A percentile compares a stretch with the other conserved stretches of the same genome.
Conservation (phyloP, 1,140 invertebrate species). For the Drosophila nikananu region DNA sequence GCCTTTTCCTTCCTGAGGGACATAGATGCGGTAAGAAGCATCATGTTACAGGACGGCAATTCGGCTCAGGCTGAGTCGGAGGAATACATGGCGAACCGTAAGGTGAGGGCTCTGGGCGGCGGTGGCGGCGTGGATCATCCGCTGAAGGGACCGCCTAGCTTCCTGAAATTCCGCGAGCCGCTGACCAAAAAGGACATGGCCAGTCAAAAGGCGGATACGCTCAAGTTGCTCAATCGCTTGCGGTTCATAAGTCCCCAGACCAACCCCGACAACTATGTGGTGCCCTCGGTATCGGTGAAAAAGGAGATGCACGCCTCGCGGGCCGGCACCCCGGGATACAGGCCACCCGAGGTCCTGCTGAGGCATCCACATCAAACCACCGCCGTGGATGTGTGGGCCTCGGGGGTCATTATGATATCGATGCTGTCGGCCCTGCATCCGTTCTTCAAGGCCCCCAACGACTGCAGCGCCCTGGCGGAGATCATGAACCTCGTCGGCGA, state of each 20-base stretch:
- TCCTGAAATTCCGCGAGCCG: slow-evolving; percentile 29
- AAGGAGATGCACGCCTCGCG: slow-evolving; percentile 89
- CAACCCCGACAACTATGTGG: slow-evolving; percentile 76
- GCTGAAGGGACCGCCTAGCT: not conserved
- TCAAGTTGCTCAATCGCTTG: slow-evolving; percentile 59
- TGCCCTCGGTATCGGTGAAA: slow-evolving; percentile 47
- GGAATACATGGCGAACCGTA: slow-evolving; percentile 27
- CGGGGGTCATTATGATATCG: slow-evolving; percentile 93
- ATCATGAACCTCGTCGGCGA: slow-evolving; percentile 93
- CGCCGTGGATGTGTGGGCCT: slow-evolving; percentile 96
- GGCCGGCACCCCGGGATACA: slow-evolving; percentile 94
- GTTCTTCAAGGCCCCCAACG: slow-evolving; percentile 94
- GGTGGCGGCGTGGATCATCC: slow-evolving; percentile 31
- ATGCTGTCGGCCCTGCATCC: slow-evolving; percentile 92
- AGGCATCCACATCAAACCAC: slow-evolving; percentile 90
- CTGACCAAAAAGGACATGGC: slow-evolving; percentile 56
- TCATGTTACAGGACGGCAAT: slow-evolving; percentile 46
- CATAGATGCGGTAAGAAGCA: slow-evolving; percentile 37
- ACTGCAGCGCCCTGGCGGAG: slow-evolving; percentile 92
- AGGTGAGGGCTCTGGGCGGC: slow-evolving; percentile 51
- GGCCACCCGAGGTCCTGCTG: slow-evolving; percentile 95
- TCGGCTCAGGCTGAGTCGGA: slow-evolving; percentile 61
- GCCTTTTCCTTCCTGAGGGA: slow-evolving; percentile 37
- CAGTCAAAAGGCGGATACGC: slow-evolving; percentile 55
- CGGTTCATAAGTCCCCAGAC: slow-evolving; percentile 44